Evolutionary conservation across 2,888 invertebrate genomes (phyloP), one percentile per base, ranked within the genome.

Genomic region (Lingula anatina): DNA sequence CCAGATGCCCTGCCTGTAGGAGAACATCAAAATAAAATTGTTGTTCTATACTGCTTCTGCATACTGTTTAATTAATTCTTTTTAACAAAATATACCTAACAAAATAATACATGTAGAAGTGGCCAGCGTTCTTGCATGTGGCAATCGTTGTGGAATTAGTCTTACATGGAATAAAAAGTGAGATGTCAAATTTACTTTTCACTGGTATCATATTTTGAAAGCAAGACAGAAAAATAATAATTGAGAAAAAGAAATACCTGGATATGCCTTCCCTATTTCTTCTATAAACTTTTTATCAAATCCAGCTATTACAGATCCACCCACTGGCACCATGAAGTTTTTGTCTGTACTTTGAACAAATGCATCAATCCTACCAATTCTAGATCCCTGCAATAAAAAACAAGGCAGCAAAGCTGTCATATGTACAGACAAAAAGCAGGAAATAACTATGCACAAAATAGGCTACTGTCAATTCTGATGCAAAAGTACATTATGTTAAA

Each of bases 321-420:
- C 90, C 2, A 90, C 89, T 15, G 90, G 90, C 24, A 90, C 88
- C 77, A 89, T 75, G 53, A 90, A 83, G 77, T 90, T 90, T 73
- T 90, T 90, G 73, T 90, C 90, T 9, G 87, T 85, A 66, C 88
- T 89, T 72, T 90, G 89, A 27, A 90, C 86, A 75, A 89, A 85
- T 4, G 84, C 83, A 76, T 90, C 89, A 0, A 90, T 80, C 50
- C 88, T 80, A 7, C 88, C 89, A 53, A 80, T 78, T 46, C 75
- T 63, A 15, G 67, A 62, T 18, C 78, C 76, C 73, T 78, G 61
- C n/a, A n/a, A n/a, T n/a, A n/a, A n/a, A n/a, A n/a, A n/a, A n/a
- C n/a, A n/a, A n/a, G n/a, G n/a, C n/a, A n/a, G n/a, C n/a, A n/a
- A n/a, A n/a, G n/a, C n/a, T n/a, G n/a, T n/a, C n/a, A n/a, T n/a